Evolutionary conservation across 2,888 invertebrate genomes (phyloP), one percentile per base, ranked within the genome.

Genomic region (Drosophila picticornis): DNA sequence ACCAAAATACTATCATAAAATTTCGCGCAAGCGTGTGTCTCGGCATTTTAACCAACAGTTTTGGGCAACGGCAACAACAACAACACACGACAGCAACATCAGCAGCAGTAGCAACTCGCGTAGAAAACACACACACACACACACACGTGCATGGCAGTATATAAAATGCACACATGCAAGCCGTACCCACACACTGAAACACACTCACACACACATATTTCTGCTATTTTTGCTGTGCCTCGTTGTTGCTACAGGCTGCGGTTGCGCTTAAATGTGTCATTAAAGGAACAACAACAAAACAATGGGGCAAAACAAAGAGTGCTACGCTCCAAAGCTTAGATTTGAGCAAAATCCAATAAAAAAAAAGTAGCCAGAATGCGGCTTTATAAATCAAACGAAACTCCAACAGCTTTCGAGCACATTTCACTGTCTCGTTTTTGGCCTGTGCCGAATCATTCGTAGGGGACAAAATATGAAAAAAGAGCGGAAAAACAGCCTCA

Each of bases 1-100:
- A 87, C 90, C 88, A 90, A 90, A 90, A 91, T 91, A 88, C 83
- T 80, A 90, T 90, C 91, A 87, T 91, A 90, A 90, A 91, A 90
- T 91, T 91, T 87, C 88, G 91, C 87, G 89, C 84, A 81, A 86
- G 82, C 81, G 90, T 88, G 80, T 88, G 87, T 84, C 88, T 83
- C 88, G 90, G 83, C 71, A 86, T 87, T 90, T 87, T 90, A 88
- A 90, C 85, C 89, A 71, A 78, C 77, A 66, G 68, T 69, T 80
- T 81, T 73, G 72, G 83, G 60, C 64, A 69, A 72, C 61, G 11
- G 51, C 70, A 67, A 36, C 59, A 75, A 38, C 62, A 62, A 53
- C 61, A 75, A 36, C 43, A 9, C 32, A 31, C 66, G 56, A 34
- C 69, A 60, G 19, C 61, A 56, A 29, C 25, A 46, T 46, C 25